Evolutionary conservation across 2,113 vertebrate genomes (phyloP).

Genomic region (Scophthalmus maximus): DNA sequence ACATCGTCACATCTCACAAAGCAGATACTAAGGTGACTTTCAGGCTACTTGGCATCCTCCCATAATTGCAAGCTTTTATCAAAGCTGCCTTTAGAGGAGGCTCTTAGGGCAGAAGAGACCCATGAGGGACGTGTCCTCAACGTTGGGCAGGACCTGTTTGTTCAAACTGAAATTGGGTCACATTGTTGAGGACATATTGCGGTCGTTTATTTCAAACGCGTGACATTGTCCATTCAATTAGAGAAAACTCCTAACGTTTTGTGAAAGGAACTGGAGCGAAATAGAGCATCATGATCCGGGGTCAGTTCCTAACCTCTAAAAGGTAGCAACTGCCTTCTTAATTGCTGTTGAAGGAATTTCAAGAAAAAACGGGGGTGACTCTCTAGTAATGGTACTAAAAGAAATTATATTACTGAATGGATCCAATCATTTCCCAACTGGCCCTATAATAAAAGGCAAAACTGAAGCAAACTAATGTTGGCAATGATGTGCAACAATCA

Average conservation of each 20-base stretch:
- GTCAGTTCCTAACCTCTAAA: slow-evolving; percentile 43
- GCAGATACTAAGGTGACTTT: slow-evolving; percentile 78
- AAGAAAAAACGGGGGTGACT: not conserved
- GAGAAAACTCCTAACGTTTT: slow-evolving; percentile 39
- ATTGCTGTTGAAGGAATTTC: slow-evolving; percentile 42
- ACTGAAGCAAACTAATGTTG: not conserved
- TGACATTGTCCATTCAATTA: slow-evolving; percentile 65
- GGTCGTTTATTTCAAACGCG: slow-evolving; percentile 61
- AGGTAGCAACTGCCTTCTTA: slow-evolving; percentile 31
- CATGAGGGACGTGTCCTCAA: slow-evolving; percentile 65
- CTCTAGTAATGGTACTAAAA: not conserved
- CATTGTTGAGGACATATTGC: slow-evolving; percentile 53
- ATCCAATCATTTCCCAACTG: slow-evolving; percentile 12
- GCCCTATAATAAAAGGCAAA: not conserved
- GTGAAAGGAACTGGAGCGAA: slow-evolving; percentile 60
- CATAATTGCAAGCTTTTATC: slow-evolving; percentile 76
- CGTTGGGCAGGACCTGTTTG: slow-evolving; percentile 59
- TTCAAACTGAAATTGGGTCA: slow-evolving; percentile 54
- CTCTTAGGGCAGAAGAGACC: slow-evolving; percentile 50
- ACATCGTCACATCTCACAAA: slow-evolving; percentile 54
- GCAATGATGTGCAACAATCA: not conserved
- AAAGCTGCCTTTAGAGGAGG: slow-evolving; percentile 63
- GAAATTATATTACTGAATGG: slow-evolving; percentile 31
- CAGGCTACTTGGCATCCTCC: slow-evolving; percentile 76
- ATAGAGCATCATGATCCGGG: slow-evolving; percentile 40